Conservation (phyloP, 2,888 invertebrate genomes). For the Ommatoiulus sabulosus region DNA sequence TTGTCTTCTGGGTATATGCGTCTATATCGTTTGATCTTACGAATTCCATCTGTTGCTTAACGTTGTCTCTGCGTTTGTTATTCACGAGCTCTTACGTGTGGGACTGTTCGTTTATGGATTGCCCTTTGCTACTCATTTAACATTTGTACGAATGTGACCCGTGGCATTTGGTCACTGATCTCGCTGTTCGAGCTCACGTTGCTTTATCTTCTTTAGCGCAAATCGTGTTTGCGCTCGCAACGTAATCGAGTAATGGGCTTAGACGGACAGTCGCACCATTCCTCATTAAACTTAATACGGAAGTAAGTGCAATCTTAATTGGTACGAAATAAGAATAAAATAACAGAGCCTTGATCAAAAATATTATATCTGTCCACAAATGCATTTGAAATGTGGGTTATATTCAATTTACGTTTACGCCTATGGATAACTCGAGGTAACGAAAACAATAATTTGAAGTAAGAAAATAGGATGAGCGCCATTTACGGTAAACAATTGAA, state of each 20-base stretch:
- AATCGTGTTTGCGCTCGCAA: not conserved
- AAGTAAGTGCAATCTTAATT: no score
- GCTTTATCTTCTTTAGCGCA: not conserved
- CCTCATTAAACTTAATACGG: not conserved
- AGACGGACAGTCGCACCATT: not conserved
- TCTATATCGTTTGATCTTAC: not conserved
- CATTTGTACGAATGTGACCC: slow-evolving; percentile 11
- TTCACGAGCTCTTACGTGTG: not conserved
- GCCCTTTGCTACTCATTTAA: not conserved
- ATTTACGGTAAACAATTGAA: no score
- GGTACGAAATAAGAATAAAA: no score
- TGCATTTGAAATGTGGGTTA: no score
- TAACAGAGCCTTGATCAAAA: no score
- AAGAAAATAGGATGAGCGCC: no score
- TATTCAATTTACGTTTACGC: no score
- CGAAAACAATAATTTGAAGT: no score
- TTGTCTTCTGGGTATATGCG: no score
- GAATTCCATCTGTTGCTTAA: not conserved
- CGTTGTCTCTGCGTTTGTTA: not conserved
- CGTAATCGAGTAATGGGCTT: not conserved
- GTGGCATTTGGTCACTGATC: not conserved
- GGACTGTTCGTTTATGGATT: not conserved
- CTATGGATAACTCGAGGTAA: no score
- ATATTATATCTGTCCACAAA: no score
- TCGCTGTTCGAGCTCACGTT: not conserved